Percentiles rank a stretch among this genome's conserved stretches.
phyloP scores from a whole-genome alignment of 2,113 vertebrate genomes.

The Pipra filicauda region DNA sequence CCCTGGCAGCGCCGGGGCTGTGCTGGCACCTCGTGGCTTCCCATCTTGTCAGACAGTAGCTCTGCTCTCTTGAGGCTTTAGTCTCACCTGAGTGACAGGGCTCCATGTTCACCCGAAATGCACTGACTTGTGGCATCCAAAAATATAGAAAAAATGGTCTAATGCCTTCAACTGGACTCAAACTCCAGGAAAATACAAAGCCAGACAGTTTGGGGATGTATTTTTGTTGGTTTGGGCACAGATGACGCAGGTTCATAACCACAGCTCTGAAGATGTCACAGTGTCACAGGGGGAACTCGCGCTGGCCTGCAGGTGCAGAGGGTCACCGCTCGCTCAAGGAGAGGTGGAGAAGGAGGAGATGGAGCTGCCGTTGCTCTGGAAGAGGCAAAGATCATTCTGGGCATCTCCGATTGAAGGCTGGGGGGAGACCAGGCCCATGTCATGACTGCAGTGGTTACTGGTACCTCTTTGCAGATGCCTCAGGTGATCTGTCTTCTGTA shows the following conservation, averaged over 20 bases:
- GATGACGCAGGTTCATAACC: background rate
- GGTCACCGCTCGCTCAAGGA: background rate
- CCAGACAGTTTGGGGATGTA: background rate
- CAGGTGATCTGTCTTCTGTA: background rate
- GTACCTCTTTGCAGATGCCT: background rate
- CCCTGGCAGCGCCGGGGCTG: background rate
- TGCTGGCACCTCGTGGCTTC: accelerated
- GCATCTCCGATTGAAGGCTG: background rate
- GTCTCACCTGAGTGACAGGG: background rate
- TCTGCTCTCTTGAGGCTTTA: background rate
- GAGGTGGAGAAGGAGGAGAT: background rate
- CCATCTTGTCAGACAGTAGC: background rate
- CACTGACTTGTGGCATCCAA: background rate
- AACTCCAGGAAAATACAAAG: background rate
- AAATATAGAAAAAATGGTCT: background rate
- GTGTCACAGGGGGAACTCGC: accelerated
- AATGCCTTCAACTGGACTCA: background rate
- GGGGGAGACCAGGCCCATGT: background rate
- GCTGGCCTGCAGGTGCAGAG: background rate
- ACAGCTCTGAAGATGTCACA: background rate
- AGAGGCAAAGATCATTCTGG: background rate
- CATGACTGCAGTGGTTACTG: background rate
- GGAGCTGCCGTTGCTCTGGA: background rate
- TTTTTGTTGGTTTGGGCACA: background rate
- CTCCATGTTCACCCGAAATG: background rate